Conservation (phyloP, 1,140 invertebrate species). For the Sitodiplosis mosellana region DNA sequence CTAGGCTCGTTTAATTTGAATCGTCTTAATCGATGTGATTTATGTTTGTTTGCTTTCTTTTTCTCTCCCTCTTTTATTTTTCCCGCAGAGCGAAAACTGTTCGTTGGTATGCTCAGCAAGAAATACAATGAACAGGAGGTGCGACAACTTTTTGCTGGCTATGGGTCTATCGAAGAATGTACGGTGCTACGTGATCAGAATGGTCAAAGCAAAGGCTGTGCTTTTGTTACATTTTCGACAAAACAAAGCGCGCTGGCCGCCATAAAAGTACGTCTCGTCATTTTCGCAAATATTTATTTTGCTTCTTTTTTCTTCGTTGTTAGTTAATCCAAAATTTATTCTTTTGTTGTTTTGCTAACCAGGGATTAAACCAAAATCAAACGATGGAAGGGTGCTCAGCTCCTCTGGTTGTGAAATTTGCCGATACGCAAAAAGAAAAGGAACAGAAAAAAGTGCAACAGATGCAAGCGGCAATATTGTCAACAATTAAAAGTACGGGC, state of each 20-base stretch:
- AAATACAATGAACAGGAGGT: conserved; percentile 94
- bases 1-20: no score
- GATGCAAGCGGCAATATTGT: conserved; percentile 66
- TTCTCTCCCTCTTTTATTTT: conserved; percentile 29
- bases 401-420: conserved; percentile 95
- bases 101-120: conserved; percentile 98
- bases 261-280: conserved; percentile 48
- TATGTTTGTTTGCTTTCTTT: conserved; percentile 7
- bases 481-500: conserved; percentile 33
- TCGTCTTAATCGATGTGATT: neutral
- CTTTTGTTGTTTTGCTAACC: no score
- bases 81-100: conserved; percentile 97
- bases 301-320: no score
- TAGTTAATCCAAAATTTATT: neutral
- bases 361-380: conserved; percentile 88
- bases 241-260: conserved; percentile 91
- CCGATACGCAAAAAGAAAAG: conserved; percentile 97
- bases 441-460: conserved; percentile 89
- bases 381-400: conserved; percentile 98
- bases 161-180: conserved; percentile 94
- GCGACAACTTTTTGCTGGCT: conserved; percentile 74
- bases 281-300: no score
- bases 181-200: conserved; percentile 88
- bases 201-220: conserved; percentile 89
- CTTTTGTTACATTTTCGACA: conserved; percentile 93